Percentiles rank a stretch among this genome's conserved stretches.
Conservation (phyloP, 2,888 invertebrate species). For the Drosophila mulleri region DNA sequence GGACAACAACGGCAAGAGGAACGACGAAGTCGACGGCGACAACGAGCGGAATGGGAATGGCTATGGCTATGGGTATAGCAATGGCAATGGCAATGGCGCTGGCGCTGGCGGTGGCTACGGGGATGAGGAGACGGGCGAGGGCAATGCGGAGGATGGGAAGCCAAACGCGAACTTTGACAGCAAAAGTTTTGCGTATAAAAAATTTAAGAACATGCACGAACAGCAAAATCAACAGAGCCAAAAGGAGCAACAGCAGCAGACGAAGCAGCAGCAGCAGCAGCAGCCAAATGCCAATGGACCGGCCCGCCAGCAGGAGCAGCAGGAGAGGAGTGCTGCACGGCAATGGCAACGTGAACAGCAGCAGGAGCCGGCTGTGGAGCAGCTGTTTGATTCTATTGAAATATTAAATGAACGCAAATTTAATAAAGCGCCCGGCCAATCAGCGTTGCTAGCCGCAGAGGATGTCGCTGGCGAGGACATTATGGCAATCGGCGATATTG, state of each 20-base stretch:
- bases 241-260: slow-evolving; percentile 38
- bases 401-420: slow-evolving; percentile 80
- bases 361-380: slow-evolving; percentile 37
- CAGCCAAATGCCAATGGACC: slow-evolving; percentile 39
- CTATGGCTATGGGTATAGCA: neutral
- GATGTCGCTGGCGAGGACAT: slow-evolving; percentile 40
- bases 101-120: neutral
- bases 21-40: slow-evolving; percentile 13
- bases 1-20: slow-evolving; percentile 21
- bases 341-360: slow-evolving; percentile 32
- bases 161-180: slow-evolving; percentile 54
- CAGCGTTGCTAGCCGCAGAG: slow-evolving; percentile 40
- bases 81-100: neutral
- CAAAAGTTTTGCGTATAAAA: slow-evolving; percentile 71
- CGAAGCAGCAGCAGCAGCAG: slow-evolving; percentile 18
- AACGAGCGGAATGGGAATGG: neutral
- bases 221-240: slow-evolving; percentile 55
- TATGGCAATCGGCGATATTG: slow-evolving; percentile 75
- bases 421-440: slow-evolving; percentile 70
- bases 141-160: slow-evolving; percentile 25
- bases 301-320: slow-evolving; percentile 28
- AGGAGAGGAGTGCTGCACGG: slow-evolving; percentile 1
- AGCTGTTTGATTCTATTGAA: slow-evolving; percentile 75
- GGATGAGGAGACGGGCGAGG: slow-evolving; percentile 22
- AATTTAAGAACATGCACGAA: slow-evolving; percentile 68